Evolutionary conservation across 2,888 invertebrate species (phyloP), one percentile per base, ranked within the genome.

Genomic region (Trachelus stipa): DNA sequence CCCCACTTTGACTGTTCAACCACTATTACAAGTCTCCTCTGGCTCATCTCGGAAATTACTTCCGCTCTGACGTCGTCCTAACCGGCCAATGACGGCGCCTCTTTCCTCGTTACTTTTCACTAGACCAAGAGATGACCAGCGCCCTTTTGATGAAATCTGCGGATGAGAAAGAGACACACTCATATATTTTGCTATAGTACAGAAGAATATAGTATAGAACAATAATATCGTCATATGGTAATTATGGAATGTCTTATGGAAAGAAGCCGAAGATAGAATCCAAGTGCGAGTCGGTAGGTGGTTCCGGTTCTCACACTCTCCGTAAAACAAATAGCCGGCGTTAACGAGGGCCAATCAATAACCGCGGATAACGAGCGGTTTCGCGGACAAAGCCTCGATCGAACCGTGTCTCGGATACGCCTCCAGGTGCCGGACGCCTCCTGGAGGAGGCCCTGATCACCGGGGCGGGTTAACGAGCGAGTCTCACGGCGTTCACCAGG

Each of bases 31-130:
- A 90, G 88, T 87, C 85, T 84, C 79, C 83, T 82, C 80, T 84
- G 87, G 88, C 88, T 91, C 91, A 89, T 91, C 91, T 91, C 89
- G 90, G 89, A 91, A 91, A 91, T 91, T 91, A 91, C 91, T 90
- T 91, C 91, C 91, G 90, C 88, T 85, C 85, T 85, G 87, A 85
- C 85, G 85, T 85, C 85, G 31, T 34, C 77, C 56, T 56, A 56
- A 56, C 23, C 56, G 23, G 56, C 56, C 56, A 56, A 56, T 56
- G 23, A 23, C 56, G 56, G 15, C 6, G 56, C 56, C 56, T 56
- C 56, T 56, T 56, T 56, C 23, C 23, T 56, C 23, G 9, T 15
- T 56, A 56, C 56, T 56, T 56, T 56, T 56, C 56, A 56, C 56
- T 56, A 56, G 9, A 56, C 56, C 56, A 23, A 23, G 56, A 56